These are phyloP conservation scores for Nesidiocoris tenuis DNA, from an alignment of 2,888 invertebrate genomes.

Conservation along the genomic window DNA sequence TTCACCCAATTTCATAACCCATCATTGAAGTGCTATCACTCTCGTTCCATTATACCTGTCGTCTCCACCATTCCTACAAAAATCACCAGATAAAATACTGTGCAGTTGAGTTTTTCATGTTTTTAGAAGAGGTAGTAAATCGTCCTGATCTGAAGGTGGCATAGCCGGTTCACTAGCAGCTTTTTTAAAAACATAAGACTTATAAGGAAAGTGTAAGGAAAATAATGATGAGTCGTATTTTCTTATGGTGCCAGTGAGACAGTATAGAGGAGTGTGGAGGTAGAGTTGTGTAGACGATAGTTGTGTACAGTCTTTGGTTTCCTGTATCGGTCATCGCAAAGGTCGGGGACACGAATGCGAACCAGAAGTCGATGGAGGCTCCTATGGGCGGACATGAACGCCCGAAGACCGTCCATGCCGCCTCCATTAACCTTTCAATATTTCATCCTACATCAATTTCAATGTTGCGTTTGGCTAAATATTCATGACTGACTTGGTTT, in stretches of 20 bases:
- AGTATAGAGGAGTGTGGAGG: neutral
- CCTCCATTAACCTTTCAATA: neutral
- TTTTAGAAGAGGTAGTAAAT: too few species aligned
- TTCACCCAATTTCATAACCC: too few species aligned
- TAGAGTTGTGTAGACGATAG: neutral
- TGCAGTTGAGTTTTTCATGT: too few species aligned
- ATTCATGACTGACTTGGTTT: too few species aligned
- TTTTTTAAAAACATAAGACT: neutral
- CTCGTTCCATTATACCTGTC: too few species aligned
- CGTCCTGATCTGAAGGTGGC: too few species aligned
- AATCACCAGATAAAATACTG: too few species aligned
- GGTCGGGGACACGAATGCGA: neutral
- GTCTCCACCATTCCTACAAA: too few species aligned
- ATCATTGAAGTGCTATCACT: too few species aligned
- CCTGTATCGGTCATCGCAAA: neutral
- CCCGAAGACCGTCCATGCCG: neutral
- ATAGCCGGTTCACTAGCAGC: neutral
- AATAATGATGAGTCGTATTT: neutral
- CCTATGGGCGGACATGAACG: neutral
- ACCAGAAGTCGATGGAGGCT: neutral
- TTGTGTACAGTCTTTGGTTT: neutral
- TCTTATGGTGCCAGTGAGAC: neutral
- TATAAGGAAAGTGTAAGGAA: neutral
- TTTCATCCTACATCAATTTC: too few species aligned
- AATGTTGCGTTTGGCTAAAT: too few species aligned